Base-by-base conservation (phyloP, 2,113 vertebrate genomes). In the Protobothrops flavoviridis region DNA sequence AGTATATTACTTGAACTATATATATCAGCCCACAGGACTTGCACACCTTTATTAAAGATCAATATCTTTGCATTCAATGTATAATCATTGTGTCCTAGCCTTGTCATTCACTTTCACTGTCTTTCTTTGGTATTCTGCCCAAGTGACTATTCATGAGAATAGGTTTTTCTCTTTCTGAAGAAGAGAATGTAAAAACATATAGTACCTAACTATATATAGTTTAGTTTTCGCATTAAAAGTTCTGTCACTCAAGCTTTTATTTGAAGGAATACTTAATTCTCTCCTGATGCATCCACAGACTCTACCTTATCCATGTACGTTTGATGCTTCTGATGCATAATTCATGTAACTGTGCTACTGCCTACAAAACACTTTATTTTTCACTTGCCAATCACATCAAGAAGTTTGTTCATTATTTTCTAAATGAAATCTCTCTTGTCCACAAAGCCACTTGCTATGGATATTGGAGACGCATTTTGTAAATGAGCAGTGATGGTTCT, bases 191-290 rank as follows among this genome's bases (percentile, higher is more conserved):
- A 86, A 57, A 95, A 94, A 94, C 33, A 93, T 94, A 94, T 85
- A 24, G 39, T 95, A 45, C 24, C 91, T 87, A 50, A 50, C 48
- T 50, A 50, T 50, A 50, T 50, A 0, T 61, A 92, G 85, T 0
- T 81, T 91, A 69, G 87, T 93, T 94, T 95, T 86, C 3, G 7
- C 92, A 57, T 57, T 95, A 91, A 95, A 96, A 93, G 2, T 64
- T 94, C 43, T 92, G 26, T 53, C 45, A 43, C 88, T 93, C 15
- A 17, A 0, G 26, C 7, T 93, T 56, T 95, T 92, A 5, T 90
- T 93, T 87, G 6, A 94, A 29, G 20, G 11, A 23, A 43, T 88
- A 33, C 0, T 91, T 43, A n/a, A n/a, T 24, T 93, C 64, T 48
- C 50, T 33, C 20, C 23, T 87, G 39, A 24, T 92, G 57, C 39